Evolutionary conservation across 2,113 vertebrate species (phyloP), one percentile per base, ranked within the genome.

Genomic region (Microcebus jonahi): DNA sequence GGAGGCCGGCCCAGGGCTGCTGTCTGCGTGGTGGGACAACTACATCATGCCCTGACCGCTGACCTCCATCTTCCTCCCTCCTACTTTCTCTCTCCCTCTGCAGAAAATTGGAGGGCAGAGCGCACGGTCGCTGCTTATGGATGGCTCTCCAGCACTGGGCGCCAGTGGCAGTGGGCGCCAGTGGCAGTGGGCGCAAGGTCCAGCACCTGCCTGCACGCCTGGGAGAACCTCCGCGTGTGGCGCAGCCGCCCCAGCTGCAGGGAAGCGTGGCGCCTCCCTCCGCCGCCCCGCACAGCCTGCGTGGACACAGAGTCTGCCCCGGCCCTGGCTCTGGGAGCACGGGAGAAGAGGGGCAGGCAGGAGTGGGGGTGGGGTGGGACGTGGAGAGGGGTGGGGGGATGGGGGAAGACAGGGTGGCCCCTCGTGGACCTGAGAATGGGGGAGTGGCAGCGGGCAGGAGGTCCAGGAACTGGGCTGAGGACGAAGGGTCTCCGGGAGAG

Each of bases 1-100:
- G 21, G 87, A 13, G 4, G 9, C 25, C 0, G 0, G 48, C 18
- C 27, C 31, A 9, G 39, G n/a, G 57, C 4, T 1, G 31, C 5
- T 25, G 45, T 48, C 9, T 8, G 48, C 53, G 9, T 31, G 14
- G 9, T 15, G 27, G 55, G 5, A 42, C n/a, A 23, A 3, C 13
- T 0, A 0, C 20, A 4, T 34, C 34, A 8, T 3, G 9, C 63
- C 14, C 14, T 0, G 0, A 17, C 61, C 17, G 3, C 45, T 14
- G 31, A 5, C 53, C 13, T 12, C 71, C 11, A 0, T 20, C 57
- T 50, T 8, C 39, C 48, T 79, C n/a, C 10, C 50, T 59, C 50
- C 25, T 12, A 4, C 18, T 45, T 81, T 48, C 45, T 90, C 21
- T 50, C 53, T 61, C 59, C 57, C 36, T 85, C 25, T 61, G 29